Percentiles rank a stretch among this genome's conserved stretches.
Conservation (phyloP, 1,140 invertebrate species). For the Bombus sylvicola region DNA sequence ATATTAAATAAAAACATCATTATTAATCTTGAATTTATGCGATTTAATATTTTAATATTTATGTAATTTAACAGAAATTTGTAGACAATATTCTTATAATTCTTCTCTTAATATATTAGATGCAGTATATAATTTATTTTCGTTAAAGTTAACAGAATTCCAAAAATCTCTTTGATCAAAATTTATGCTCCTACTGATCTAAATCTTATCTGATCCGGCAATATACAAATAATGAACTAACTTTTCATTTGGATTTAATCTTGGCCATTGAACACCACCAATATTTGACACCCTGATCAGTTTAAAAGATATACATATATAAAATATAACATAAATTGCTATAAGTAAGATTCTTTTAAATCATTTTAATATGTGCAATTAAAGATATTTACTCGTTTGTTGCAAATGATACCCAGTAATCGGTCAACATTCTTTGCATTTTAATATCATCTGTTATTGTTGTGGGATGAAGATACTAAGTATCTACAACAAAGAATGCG, state of each 20-base stretch:
- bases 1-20: background rate
- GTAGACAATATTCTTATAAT: conserved; percentile 19
- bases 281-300: conserved; percentile 75
- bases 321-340: background rate
- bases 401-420: conserved; percentile 84
- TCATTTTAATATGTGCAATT: background rate
- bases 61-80: background rate
- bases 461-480: conserved; percentile 70
- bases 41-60: background rate
- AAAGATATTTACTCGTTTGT: conserved; percentile 73
- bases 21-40: background rate
- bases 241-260: conserved; percentile 74
- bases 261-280: conserved; percentile 72
- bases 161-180: conserved; percentile 84
- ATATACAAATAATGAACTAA: conserved; percentile 83
- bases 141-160: conserved; percentile 83
- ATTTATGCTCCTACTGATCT: conserved; percentile 80
- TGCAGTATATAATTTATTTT: conserved; percentile 75
- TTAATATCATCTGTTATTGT: conserved; percentile 77
- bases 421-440: conserved; percentile 83
- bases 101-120: conserved; percentile 11
- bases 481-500: conserved; percentile 71
- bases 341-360: background rate
- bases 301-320: conserved; percentile 11
- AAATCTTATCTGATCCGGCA: conserved; percentile 76